Evolutionary conservation across 2,113 vertebrate species (phyloP), one percentile per base, ranked within the genome.

Genomic region (Cygnus atratus): DNA sequence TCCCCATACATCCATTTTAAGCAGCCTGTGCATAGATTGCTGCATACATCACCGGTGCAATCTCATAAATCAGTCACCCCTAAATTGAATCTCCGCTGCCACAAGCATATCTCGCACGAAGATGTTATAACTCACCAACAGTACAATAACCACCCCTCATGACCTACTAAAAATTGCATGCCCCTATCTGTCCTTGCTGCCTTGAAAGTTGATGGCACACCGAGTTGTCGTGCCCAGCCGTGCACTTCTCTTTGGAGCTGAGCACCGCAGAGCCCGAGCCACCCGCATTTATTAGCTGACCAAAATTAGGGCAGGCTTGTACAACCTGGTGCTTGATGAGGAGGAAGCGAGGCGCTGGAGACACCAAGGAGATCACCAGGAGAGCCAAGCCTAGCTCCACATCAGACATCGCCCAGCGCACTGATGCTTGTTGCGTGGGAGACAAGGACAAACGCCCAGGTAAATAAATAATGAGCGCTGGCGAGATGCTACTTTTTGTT

Each of bases 81-180:
- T 93, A 95, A 92, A 95, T 93, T 95, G 91, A 89, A 93, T 91
- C 93, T 91, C 87, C 71, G 62, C 84, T 96, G 92, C 93, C 91
- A 97, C 88, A 92, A 67, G 61, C 86, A 35, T 33, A 83, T 87
- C 93, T 92, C 68, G 39, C 50, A 92, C 73, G 91, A 88, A 94
- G 93, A 93, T 39, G 84, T 62, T 94, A 58, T 93, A 94, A 96
- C 80, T 96, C 95, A 95, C 91, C 70, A 93, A 92, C 87, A 91
- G 67, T 35, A 92, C 50, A 92, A 83, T 92, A 94, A 96, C 84
- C 84, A 84, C 67, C 55, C 87, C 80, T 96, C 91, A 92, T 13
- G 93, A 95, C 81, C 87, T 85, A 79, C 81, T 79, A 91, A 96
- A 96, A 96, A 96, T 84, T 93, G 86, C 73, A 57, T 62, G 80